Conservation (phyloP, 1,140 invertebrate species). For the Aphidius gifuensis region DNA sequence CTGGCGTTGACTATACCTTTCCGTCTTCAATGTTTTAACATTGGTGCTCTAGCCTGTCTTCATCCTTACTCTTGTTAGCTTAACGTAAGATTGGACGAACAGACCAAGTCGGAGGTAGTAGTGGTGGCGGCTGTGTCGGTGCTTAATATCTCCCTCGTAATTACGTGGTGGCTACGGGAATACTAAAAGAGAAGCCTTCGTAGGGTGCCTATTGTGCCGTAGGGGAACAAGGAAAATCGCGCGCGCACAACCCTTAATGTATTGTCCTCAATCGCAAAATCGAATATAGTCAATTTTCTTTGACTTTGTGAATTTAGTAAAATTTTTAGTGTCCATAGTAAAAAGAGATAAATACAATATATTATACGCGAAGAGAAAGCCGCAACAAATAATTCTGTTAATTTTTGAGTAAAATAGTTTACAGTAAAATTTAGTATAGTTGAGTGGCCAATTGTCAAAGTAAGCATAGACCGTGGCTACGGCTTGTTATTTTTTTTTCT, state of each 20-base stretch:
- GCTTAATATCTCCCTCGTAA: conserved; percentile 55
- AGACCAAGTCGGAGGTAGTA: conserved; percentile 29
- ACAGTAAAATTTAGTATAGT: too few relatives aligned
- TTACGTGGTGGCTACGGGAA: conserved; percentile 38
- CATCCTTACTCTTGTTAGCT: conserved; percentile 38
- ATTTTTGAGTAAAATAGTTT: too few relatives aligned
- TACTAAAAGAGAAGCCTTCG: background rate
- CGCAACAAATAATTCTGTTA: too few relatives aligned
- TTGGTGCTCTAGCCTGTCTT: conserved; percentile 31
- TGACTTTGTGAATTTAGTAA: too few relatives aligned
- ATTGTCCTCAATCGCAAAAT: background rate
- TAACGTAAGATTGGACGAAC: conserved; percentile 44
- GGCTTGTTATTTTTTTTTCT: too few relatives aligned
- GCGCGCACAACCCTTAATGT: conserved; percentile 1
- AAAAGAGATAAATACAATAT: too few relatives aligned
- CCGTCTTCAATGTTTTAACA: conserved; percentile 27
- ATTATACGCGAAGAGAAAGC: too few relatives aligned
- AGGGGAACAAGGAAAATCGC: conserved; percentile 22
- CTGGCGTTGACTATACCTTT: conserved; percentile 33
- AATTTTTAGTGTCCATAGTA: too few relatives aligned
- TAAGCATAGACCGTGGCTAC: too few relatives aligned
- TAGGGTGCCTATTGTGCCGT: conserved; percentile 13
- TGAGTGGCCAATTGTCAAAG: too few relatives aligned
- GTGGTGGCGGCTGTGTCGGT: conserved; percentile 48
- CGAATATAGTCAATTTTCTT: too few relatives aligned